phyloP scores from a whole-genome alignment of 2,888 invertebrate genomes.

The Platypus cylindrus region DNA sequence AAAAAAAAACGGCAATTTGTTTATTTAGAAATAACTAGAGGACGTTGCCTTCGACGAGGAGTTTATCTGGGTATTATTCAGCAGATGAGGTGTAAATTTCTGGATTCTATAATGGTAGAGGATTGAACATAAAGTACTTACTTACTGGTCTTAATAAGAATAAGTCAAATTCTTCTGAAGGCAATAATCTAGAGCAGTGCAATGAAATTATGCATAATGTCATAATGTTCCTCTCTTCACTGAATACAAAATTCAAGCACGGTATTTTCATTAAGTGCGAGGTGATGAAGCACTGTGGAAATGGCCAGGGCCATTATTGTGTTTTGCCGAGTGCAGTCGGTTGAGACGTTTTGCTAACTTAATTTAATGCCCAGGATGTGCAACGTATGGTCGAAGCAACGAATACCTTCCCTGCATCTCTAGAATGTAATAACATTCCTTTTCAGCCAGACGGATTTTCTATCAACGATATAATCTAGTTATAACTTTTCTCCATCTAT shows the following conservation, averaged over 20 bases:
- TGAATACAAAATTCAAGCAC: slow-evolving; percentile 24
- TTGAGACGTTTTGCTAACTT: slow-evolving; percentile 33
- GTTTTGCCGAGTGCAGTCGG: slow-evolving; percentile 27
- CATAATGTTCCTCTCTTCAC: slow-evolving; percentile 18
- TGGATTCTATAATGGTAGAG: too few species aligned
- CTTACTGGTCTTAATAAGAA: slow-evolving; percentile 15
- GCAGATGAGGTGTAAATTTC: too few species aligned
- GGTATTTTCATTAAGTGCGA: slow-evolving; percentile 34
- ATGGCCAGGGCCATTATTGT: slow-evolving; percentile 29
- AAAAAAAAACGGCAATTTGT: too few species aligned
- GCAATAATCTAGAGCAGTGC: slow-evolving; percentile 13
- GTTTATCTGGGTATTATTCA: too few species aligned
- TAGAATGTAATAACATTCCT: slow-evolving; percentile 7
- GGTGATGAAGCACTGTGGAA: slow-evolving; percentile 31
- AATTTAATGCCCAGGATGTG: slow-evolving; percentile 29
- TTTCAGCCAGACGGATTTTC: slow-evolving; percentile 2
- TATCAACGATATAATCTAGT: slow-evolving; percentile 1
- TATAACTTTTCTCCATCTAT: too few species aligned
- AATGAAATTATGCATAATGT: slow-evolving; percentile 17
- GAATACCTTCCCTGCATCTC: slow-evolving; percentile 12
- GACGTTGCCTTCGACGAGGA: too few species aligned
- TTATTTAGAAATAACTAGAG: too few species aligned
- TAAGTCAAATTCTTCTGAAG: slow-evolving; percentile 16
- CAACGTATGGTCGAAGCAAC: slow-evolving; percentile 10
- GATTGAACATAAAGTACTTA: slow-evolving; percentile 12